phyloP scores from a whole-genome alignment of 2,113 vertebrate species.

The Labeo rohita region DNA sequence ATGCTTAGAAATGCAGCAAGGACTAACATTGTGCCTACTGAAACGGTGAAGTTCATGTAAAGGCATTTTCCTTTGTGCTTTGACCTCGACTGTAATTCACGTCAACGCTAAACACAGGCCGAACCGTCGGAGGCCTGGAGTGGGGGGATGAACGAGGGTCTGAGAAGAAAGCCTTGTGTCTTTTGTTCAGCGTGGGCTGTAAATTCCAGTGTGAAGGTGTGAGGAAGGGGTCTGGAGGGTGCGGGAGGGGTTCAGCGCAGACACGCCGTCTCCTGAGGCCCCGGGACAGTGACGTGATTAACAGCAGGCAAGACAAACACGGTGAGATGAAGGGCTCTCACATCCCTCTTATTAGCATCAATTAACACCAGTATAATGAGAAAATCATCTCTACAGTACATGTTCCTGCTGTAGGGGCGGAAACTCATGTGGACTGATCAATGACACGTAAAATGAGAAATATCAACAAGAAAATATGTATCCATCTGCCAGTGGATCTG shows the following conservation, averaged over 20 bases:
- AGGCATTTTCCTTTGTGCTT: not conserved
- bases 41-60: not conserved
- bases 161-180: not conserved
- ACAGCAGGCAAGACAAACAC: slow-evolving; percentile 7
- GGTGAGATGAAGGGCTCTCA: not conserved
- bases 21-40: not conserved
- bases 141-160: not conserved
- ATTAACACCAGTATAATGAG: slow-evolving; percentile 30
- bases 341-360: not conserved
- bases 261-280: not conserved
- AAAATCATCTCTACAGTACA: not conserved
- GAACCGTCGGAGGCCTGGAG: not conserved
- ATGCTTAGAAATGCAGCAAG: not conserved
- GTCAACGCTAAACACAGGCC: not conserved
- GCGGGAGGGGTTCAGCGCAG: not conserved
- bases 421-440: not conserved
- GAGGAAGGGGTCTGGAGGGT: slow-evolving; percentile 1
- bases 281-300: not conserved
- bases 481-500: not conserved
- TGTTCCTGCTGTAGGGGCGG: not conserved
- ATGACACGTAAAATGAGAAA: not conserved
- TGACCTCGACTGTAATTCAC: not conserved
- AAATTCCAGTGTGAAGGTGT: slow-evolving; percentile 27
- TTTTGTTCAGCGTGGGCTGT: not conserved
- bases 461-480: not conserved